phyloP scores from a whole-genome alignment of 64 coral and sea anemone species.

The Stichodactyla helianthus region DNA sequence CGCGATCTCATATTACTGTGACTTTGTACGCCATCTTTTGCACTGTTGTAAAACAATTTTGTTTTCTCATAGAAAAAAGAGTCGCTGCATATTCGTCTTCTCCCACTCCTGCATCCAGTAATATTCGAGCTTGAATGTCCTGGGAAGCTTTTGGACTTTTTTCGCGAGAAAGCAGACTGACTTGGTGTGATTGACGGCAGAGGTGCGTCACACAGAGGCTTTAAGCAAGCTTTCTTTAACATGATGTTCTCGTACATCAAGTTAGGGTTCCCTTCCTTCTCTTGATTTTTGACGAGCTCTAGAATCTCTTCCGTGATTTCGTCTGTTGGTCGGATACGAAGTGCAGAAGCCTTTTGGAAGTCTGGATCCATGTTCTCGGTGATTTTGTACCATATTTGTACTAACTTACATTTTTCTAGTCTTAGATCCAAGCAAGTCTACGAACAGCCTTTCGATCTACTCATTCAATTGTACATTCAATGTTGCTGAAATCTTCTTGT shows the following conservation, averaged over 20 bases:
- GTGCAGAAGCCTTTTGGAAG: not conserved
- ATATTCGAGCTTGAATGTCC: not conserved
- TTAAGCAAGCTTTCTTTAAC: constrained; percentile 8
- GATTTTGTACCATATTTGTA: not conserved
- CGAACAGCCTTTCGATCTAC: no score
- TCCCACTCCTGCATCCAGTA: not conserved
- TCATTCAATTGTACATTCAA: no score
- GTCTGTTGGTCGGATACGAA: constrained; percentile 2
- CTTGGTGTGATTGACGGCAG: not conserved
- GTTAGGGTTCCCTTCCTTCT: not conserved
- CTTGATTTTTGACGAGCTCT: not conserved
- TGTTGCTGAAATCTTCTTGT: no score
- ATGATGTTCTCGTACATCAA: not conserved
- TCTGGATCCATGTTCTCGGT: not conserved
- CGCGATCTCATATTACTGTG: not conserved
- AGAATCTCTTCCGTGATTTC: not conserved
- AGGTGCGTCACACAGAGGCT: not conserved
- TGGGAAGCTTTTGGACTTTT: not conserved
- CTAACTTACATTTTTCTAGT: not conserved
- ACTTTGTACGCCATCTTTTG: not conserved
- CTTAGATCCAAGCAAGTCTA: no score
- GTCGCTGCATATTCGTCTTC: not conserved
- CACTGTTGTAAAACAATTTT: not conserved
- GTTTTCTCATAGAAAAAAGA: not conserved
- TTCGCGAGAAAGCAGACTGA: not conserved